Evolutionary conservation across 1,140 invertebrate species (phyloP).

Genomic region (Eulimnadia texana): DNA sequence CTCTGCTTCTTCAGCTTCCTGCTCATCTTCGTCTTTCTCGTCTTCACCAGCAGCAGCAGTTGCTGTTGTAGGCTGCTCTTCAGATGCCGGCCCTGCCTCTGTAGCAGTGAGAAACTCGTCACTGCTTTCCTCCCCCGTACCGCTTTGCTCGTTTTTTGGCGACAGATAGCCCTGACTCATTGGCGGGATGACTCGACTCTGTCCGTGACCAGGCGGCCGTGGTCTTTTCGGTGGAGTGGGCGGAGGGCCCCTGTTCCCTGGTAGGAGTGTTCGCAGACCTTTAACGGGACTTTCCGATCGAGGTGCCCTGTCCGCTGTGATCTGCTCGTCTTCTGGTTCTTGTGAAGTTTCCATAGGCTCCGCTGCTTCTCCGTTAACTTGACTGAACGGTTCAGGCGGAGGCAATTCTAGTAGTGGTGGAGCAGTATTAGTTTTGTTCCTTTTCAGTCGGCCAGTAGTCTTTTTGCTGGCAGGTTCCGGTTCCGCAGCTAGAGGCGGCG

Average conservation of each 20-base stretch:
- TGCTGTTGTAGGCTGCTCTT: neutral
- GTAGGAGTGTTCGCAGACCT: neutral
- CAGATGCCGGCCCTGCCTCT: too few species aligned
- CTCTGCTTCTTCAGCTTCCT: slow-evolving; percentile 3
- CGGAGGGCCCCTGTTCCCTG: slow-evolving; percentile 4
- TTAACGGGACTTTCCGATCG: neutral
- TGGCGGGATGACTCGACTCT: neutral
- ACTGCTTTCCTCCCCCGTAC: slow-evolving; percentile 5
- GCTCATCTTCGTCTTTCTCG: neutral
- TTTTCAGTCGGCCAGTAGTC: neutral
- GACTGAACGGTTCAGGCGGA: too few species aligned
- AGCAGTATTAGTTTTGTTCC: neutral
- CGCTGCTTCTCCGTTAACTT: too few species aligned
- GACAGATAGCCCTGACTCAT: neutral
- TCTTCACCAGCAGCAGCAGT: neutral
- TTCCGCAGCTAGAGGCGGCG: too few species aligned
- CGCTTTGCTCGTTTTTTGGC: slow-evolving; percentile 5
- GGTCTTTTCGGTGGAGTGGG: slow-evolving; percentile 3
- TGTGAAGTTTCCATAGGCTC: too few species aligned
- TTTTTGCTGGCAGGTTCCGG: too few species aligned
- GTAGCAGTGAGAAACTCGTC: neutral
- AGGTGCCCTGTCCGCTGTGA: too few species aligned
- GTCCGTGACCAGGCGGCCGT: neutral
- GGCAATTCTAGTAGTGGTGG: too few species aligned
- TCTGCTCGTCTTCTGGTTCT: too few species aligned